Conservation (phyloP, 35 echinoderm and acorn worm genomes). For the Heliocidaris erythrogramma region DNA sequence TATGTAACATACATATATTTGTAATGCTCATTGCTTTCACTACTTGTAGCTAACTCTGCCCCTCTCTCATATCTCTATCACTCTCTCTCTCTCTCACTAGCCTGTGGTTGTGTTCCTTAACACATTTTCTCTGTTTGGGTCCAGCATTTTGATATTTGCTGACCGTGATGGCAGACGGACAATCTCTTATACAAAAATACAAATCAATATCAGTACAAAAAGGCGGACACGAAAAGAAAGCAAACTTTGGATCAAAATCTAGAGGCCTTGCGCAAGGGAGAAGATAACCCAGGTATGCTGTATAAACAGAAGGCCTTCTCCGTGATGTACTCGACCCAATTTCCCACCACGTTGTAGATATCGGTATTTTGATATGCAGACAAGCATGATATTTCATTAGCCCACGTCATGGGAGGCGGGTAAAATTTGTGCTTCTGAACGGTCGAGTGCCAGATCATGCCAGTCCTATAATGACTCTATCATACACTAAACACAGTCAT, state of each 20-base stretch:
- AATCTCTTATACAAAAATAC: not conserved
- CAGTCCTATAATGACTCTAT: too few relatives aligned
- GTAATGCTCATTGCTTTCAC: too few relatives aligned
- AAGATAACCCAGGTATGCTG: not conserved
- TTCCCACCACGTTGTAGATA: not conserved
- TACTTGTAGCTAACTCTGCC: too few relatives aligned
- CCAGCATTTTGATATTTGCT: not conserved
- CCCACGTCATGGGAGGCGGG: not conserved
- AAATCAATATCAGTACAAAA: not conserved
- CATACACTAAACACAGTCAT: too few relatives aligned
- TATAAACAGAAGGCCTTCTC: not conserved
- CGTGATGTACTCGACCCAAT: not conserved
- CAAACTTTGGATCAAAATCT: not conserved
- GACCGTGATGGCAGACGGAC: not conserved
- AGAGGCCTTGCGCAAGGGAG: not conserved
- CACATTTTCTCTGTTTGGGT: not conserved
- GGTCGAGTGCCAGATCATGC: too few relatives aligned
- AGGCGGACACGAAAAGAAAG: not conserved
- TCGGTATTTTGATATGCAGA: slow-evolving; percentile 4
- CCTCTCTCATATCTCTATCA: not conserved
- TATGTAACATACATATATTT: too few relatives aligned
- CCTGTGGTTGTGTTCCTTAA: not conserved
- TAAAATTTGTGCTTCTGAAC: not conserved
- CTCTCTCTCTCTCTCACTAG: not conserved
- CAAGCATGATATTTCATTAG: slow-evolving; percentile 17